phyloP scores from a whole-genome alignment of 2,888 invertebrate species.

The Nephrocerus scutellatus region DNA sequence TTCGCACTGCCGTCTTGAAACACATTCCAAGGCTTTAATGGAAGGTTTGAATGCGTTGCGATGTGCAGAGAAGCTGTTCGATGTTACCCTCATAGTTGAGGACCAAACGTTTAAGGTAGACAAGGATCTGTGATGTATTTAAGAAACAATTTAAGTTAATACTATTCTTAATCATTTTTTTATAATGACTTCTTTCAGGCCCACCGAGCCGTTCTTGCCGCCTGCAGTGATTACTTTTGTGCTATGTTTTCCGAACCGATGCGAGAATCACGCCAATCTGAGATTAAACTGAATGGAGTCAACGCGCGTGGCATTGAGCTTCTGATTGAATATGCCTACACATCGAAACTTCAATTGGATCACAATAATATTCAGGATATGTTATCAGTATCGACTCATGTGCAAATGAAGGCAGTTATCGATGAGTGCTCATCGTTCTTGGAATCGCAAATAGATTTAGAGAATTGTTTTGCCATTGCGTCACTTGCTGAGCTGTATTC shows the following conservation, averaged over 20 bases:
- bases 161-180: neutral
- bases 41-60: slow-evolving; percentile 56
- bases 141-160: neutral
- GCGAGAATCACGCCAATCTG: slow-evolving; percentile 58
- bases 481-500: slow-evolving; percentile 64
- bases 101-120: slow-evolving; percentile 56
- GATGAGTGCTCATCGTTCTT: slow-evolving; percentile 61
- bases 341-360: slow-evolving; percentile 56
- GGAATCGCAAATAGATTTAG: slow-evolving; percentile 59
- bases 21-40: no score
- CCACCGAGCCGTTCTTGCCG: slow-evolving; percentile 63
- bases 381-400: slow-evolving; percentile 61
- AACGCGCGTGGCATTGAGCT: slow-evolving; percentile 58
- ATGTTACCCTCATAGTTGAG: slow-evolving; percentile 61
- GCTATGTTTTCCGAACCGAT: slow-evolving; percentile 69
- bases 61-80: slow-evolving; percentile 56
- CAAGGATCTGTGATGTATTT: neutral
- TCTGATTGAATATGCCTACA: slow-evolving; percentile 63
- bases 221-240: slow-evolving; percentile 67
- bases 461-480: slow-evolving; percentile 66
- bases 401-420: slow-evolving; percentile 58
- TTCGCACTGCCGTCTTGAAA: no score
- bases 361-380: slow-evolving; percentile 61
- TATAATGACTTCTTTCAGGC: no score
- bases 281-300: slow-evolving; percentile 60